Evolutionary conservation across 2,113 vertebrate genomes (phyloP).

Genomic region (Forbesichthys agassizii): DNA sequence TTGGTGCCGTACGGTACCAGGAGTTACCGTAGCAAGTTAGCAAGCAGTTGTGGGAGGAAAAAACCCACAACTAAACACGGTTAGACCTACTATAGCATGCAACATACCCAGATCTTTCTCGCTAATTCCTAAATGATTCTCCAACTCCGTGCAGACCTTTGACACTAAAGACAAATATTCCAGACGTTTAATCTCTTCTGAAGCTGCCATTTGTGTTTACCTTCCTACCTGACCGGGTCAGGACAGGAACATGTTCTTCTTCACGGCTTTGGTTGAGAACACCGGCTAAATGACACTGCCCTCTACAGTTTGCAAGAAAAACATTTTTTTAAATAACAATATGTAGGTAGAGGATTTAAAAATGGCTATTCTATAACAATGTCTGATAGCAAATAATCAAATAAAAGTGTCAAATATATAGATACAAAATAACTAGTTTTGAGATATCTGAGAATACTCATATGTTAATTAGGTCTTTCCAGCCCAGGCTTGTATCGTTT

Average conservation of each 20-base stretch:
- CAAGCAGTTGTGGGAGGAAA: too few relatives aligned
- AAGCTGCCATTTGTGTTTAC: slow-evolving; percentile 19
- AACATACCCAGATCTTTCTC: slow-evolving; percentile 47
- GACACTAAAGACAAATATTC: slow-evolving; percentile 52
- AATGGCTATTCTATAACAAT: too few relatives aligned
- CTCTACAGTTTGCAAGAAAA: neutral
- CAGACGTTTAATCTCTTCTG: slow-evolving; percentile 28
- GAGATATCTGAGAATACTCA: too few relatives aligned
- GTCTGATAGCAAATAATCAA: too few relatives aligned
- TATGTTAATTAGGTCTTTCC: too few relatives aligned
- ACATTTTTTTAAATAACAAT: too few relatives aligned
- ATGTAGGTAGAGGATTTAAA: too few relatives aligned
- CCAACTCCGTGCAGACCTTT: slow-evolving; percentile 54
- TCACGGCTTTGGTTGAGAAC: neutral
- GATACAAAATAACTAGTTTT: too few relatives aligned
- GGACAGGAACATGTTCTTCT: slow-evolving; percentile 12
- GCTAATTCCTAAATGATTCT: slow-evolving; percentile 49
- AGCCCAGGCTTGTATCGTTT: too few relatives aligned
- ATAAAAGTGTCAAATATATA: too few relatives aligned
- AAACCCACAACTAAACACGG: neutral
- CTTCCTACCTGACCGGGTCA: rapidly evolving
- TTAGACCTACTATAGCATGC: neutral
- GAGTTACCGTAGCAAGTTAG: neutral
- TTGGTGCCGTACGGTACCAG: neutral
- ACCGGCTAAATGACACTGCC: neutral